Evolutionary conservation across 2,113 vertebrate species (phyloP), one percentile per base, ranked within the genome.

Genomic region (Oreotragus oreotragus): DNA sequence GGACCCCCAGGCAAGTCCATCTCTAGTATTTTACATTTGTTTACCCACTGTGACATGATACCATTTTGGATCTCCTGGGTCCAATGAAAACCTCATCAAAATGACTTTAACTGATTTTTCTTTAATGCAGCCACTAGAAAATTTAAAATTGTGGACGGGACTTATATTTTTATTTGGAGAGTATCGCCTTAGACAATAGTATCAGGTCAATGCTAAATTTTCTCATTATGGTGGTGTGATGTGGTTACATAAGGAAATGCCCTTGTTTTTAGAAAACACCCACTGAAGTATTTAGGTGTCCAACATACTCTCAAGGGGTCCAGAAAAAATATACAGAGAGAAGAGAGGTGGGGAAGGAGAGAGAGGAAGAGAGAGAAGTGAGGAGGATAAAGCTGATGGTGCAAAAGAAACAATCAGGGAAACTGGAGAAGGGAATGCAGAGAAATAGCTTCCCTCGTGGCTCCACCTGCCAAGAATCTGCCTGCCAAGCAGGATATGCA

Each of bases 141-240:
- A 33, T 33, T 55, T 77, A 5, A 77, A 55, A 45, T 14, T 27
- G 47, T 14, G 5, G 2, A 17, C 3, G 11, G 28, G 43, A 16
- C 60, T 39, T 49, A 3, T 13, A n/a, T 3, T 25, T 30, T 21
- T 25, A 58, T 28, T 28, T 16, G 33, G 25, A 4, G 5, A 28
- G 33, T 13, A 0, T 12, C 1, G 0, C 19, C n/a, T 53, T 30
- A 79, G 57, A 79, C 14, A 2, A 30, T 1, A 45, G 28, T 1
- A 6, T 10, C 6, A 39, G 11, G 3, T 6, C 4, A 0, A 7
- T 1, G 53, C 53, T 39, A 13, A 45, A 51, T n/a, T 62, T 45
- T 73, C 62, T 86, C 10, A 28, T 33, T 51, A 55, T 33, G 51
- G 9, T 5, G 15, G 36, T 15, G 2, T 7, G 25, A 43, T 7